phyloP scores from a whole-genome alignment of 2,113 vertebrate species.

The Fulmarus glacialis region DNA sequence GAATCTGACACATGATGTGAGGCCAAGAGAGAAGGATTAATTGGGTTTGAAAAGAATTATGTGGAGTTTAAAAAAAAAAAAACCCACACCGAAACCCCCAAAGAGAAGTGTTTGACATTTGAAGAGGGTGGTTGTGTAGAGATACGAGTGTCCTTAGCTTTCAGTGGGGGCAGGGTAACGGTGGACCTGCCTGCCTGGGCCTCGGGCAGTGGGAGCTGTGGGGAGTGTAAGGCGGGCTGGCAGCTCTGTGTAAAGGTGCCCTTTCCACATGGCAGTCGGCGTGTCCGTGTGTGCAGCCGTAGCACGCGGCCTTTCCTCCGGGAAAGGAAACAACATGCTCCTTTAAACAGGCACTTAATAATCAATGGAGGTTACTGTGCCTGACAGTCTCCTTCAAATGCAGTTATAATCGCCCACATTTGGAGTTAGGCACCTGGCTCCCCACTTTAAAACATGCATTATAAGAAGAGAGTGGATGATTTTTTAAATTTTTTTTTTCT shows the following conservation, averaged over 20 bases:
- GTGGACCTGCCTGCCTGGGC: neutral
- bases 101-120: neutral
- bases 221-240: accelerated
- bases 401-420: neutral
- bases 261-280: neutral
- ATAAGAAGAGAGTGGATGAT: neutral
- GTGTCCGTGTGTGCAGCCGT: accelerated
- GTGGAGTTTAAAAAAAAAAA: neutral
- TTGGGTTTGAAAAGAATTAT: neutral
- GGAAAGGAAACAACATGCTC: neutral
- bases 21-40: neutral
- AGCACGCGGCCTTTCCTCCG: accelerated
- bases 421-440: neutral
- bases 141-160: accelerated
- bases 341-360: neutral
- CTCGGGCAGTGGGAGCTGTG: neutral
- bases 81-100: neutral
- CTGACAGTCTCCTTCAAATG: neutral
- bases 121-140: neutral
- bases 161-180: accelerated
- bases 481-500: accelerated
- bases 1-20: neutral
- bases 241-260: neutral
- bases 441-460: accelerated
- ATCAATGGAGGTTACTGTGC: neutral